Evolutionary conservation across 2,113 vertebrate genomes (phyloP).

Genomic region (Chionomys nivalis): DNA sequence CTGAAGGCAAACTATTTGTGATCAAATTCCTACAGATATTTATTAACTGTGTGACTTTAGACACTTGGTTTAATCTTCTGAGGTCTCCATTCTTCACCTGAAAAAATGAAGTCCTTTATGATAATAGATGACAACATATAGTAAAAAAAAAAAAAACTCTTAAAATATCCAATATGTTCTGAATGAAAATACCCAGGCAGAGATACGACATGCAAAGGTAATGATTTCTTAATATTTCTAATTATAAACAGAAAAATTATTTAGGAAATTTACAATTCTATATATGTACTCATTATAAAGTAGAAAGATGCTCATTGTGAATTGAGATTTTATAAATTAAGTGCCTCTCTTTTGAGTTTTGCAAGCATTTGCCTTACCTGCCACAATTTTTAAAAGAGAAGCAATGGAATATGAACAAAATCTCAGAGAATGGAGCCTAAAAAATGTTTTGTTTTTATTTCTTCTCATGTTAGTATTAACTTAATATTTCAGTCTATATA

Average conservation of each 20-base stretch:
- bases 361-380: conserved; percentile 10
- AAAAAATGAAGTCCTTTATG: conserved; percentile 9
- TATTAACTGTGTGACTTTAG: not conserved
- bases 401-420: not conserved
- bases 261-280: not conserved
- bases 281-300: not conserved
- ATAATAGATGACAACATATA: not conserved
- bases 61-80: not conserved
- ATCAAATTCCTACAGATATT: not conserved
- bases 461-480: conserved; percentile 56
- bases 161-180: not conserved
- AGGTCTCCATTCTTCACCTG: not conserved
- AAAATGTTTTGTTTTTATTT: not conserved
- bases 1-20: not conserved
- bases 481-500: conserved; percentile 53
- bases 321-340: conserved; percentile 10
- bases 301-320: not conserved
- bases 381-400: conserved; percentile 8
- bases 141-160: not conserved
- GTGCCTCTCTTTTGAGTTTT: not conserved
- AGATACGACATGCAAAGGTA: not conserved
- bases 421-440: conserved; percentile 20
- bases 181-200: not conserved
- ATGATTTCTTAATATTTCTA: not conserved
- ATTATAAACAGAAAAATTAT: not conserved